These are phyloP conservation scores for Aselliscus stoliczkanus DNA, from an alignment of 2,797 vertebrate species.

Conservation along the genomic window DNA sequence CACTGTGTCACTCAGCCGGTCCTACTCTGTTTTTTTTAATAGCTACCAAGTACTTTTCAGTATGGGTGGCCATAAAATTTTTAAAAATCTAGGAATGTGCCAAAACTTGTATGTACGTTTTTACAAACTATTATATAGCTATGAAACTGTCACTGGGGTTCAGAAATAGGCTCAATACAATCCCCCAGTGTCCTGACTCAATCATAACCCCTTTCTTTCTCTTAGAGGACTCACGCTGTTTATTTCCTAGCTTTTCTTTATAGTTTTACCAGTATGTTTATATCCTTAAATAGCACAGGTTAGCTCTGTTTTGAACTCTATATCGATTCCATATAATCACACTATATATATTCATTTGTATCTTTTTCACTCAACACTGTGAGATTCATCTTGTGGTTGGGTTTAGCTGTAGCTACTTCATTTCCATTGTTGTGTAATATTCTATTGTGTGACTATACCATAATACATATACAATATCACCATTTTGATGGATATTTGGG, in stretches of 20 bases:
- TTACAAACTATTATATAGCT: neutral
- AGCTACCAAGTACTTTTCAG: neutral
- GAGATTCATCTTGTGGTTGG: neutral
- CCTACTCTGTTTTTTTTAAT: neutral
- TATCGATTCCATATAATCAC: neutral
- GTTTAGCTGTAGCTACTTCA: neutral
- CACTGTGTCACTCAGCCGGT: too few species aligned
- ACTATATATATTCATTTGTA: neutral
- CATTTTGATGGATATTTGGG: neutral
- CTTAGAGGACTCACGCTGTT: neutral
- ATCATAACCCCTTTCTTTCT: neutral
- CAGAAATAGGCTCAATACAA: neutral
- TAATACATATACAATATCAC: neutral
- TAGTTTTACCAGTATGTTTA: neutral
- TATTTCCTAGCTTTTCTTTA: constrained; percentile 13
- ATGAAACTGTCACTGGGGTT: neutral
- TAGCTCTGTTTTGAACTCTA: neutral
- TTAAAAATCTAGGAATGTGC: neutral
- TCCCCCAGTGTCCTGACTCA: neutral
- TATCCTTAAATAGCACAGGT: neutral
- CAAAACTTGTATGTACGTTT: neutral
- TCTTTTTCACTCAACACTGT: neutral
- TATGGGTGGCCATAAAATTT: neutral
- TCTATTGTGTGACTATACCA: neutral
- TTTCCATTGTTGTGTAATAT: neutral